Evolutionary conservation across 2,888 invertebrate species (phyloP), one percentile per base, ranked within the genome.

Genomic region (Acronicta alni): DNA sequence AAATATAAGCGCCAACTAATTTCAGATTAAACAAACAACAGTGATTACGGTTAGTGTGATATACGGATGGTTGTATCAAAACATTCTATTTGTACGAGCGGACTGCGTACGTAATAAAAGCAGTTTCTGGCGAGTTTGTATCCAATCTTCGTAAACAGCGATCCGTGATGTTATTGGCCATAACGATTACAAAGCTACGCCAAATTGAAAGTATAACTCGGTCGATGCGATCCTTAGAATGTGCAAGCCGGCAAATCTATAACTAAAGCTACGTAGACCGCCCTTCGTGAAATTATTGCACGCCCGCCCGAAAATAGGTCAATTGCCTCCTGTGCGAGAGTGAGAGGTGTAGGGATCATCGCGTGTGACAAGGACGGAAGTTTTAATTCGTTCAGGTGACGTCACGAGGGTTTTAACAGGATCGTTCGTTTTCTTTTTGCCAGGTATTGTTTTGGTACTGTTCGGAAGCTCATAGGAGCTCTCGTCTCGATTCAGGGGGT

Each of bases 381-480:
- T 80, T 83, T 87, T 91, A 89, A 92, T 91, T 91, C 91, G 87
- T 86, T 89, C 91, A 91, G 89, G 92, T 93, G 92, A 93, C 92
- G 93, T 92, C 91, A 93, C 86, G 80, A 80, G 83, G 84, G 86
- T 87, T 90, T 90, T 89, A 88, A 88, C 84, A 84, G 87, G 83
- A 81, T 82, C 82, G 80, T 82, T 86, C 86, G 84, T 86, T 89
- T 89, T 87, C 85, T 88, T 90, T 91, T 88, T 86, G 80, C 75
- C 60, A 73, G 79, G 82, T 86, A 87, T 90, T 92, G 90, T 92
- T 91, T 91, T 85, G 83, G 80, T 81, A 83, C 82, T 65, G 70
- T 73, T 77, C 75, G 73, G 73, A 70, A 68, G 75, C 76, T 73
- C 75, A 68, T 73, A 78, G 78, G 73, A 71, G 64, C 73, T 74